Conservation (phyloP, 2,797 vertebrate genomes). For the Ceryle rudis region DNA sequence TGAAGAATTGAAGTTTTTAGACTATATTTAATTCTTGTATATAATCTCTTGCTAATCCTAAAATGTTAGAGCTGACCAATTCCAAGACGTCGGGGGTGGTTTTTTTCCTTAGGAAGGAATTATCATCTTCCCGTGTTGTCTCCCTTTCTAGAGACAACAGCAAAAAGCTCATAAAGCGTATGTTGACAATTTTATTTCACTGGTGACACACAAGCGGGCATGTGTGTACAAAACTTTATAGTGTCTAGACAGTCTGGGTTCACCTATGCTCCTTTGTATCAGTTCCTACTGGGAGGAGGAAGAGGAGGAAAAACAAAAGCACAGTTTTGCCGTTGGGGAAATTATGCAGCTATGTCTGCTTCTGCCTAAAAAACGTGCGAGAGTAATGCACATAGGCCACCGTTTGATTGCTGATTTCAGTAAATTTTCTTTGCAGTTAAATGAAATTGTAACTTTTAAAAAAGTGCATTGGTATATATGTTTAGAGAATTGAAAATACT, state of each 20-base stretch:
- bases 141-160: not conserved
- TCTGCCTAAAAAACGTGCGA: not conserved
- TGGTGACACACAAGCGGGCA: fast-evolving
- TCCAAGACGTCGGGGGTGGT: not conserved
- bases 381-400: not conserved
- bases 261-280: not conserved
- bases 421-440: not conserved
- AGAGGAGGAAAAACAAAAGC: not conserved
- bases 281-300: not conserved
- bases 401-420: not conserved
- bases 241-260: not conserved
- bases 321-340: not conserved
- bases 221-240: not conserved
- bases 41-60: not conserved
- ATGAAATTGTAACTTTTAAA: not conserved
- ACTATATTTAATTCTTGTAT: not conserved
- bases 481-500: not conserved
- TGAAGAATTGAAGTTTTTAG: not conserved
- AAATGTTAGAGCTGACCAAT: not conserved
- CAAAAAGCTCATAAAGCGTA: not conserved
- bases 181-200: not conserved
- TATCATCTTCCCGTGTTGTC: not conserved
- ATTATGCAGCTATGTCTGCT: not conserved
- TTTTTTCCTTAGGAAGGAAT: not conserved
- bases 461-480: not conserved